Conservation (phyloP, 1,140 invertebrate genomes). For the Brachionus koreanus region DNA sequence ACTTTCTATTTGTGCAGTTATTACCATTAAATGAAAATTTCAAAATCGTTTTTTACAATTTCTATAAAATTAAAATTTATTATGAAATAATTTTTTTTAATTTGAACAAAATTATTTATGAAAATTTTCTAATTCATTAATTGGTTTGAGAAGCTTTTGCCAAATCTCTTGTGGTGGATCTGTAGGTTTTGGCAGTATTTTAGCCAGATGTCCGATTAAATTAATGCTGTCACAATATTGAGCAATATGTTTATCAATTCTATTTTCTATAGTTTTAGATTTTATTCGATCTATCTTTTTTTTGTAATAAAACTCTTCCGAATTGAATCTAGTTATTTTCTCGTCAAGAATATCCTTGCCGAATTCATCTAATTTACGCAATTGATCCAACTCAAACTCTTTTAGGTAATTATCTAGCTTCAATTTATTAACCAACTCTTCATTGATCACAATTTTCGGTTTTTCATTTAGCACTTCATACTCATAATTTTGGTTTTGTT, state of each 20-base stretch:
- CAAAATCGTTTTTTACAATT: no score
- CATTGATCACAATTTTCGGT: neutral
- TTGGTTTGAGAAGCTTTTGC: neutral
- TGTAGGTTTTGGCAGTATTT: neutral
- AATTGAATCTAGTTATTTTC: neutral
- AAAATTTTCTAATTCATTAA: neutral
- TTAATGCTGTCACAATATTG: conserved; percentile 32
- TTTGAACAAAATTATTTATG: neutral
- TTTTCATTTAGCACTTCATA: neutral
- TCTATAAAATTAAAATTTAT: no score
- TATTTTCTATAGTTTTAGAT: neutral
- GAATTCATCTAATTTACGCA: neutral
- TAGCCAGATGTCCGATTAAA: conserved; percentile 3
- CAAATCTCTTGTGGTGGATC: neutral
- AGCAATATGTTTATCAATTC: neutral
- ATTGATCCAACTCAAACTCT: neutral
- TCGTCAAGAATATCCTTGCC: neutral
- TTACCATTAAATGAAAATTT: no score
- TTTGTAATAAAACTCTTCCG: neutral
- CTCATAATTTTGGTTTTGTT: neutral
- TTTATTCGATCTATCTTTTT: neutral
- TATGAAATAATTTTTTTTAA: no score
- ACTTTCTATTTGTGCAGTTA: no score
- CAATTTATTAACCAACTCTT: neutral
- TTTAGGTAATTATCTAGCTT: neutral